These are phyloP conservation scores for Thumatha senex DNA, from an alignment of 2,888 invertebrate species.

Conservation along the genomic window DNA sequence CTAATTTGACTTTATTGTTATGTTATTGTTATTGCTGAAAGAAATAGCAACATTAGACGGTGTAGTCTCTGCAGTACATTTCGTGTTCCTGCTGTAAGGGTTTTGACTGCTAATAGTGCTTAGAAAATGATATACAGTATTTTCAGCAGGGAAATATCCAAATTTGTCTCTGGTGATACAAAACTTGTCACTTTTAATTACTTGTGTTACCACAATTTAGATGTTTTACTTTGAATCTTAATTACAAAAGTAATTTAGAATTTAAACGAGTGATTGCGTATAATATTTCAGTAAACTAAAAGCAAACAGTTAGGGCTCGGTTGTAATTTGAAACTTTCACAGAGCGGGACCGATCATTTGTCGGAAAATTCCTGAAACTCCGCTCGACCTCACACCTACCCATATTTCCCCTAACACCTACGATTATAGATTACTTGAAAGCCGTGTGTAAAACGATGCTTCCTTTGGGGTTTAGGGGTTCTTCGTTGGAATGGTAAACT, in stretches of 20 bases:
- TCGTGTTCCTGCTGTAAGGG: too few species aligned
- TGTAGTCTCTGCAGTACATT: too few species aligned
- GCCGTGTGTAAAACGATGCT: too few species aligned
- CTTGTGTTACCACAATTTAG: conserved; percentile 19
- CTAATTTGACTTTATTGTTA: too few species aligned
- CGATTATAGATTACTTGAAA: conserved; percentile 8
- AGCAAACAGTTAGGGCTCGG: conserved; percentile 38
- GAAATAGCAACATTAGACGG: too few species aligned
- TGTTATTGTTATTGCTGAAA: too few species aligned
- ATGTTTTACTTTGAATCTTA: conserved; percentile 40
- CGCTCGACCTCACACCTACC: conserved; percentile 41
- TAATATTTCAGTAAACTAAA: conserved; percentile 54
- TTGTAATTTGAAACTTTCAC: conserved; percentile 61
- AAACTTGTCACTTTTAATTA: not conserved
- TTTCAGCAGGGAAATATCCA: too few species aligned
- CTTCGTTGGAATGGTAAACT: too few species aligned
- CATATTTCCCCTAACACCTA: conserved; percentile 45
- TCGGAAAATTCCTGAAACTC: conserved; percentile 54
- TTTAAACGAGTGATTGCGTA: conserved; percentile 45
- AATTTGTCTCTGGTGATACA: not conserved
- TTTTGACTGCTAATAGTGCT: too few species aligned
- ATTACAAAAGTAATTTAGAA: conserved; percentile 50
- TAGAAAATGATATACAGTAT: too few species aligned
- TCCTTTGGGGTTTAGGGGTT: too few species aligned
- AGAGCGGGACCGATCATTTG: conserved; percentile 53